Evolutionary conservation across 2,888 invertebrate genomes (phyloP), one percentile per base, ranked within the genome.

Genomic region (Syritta pipiens): DNA sequence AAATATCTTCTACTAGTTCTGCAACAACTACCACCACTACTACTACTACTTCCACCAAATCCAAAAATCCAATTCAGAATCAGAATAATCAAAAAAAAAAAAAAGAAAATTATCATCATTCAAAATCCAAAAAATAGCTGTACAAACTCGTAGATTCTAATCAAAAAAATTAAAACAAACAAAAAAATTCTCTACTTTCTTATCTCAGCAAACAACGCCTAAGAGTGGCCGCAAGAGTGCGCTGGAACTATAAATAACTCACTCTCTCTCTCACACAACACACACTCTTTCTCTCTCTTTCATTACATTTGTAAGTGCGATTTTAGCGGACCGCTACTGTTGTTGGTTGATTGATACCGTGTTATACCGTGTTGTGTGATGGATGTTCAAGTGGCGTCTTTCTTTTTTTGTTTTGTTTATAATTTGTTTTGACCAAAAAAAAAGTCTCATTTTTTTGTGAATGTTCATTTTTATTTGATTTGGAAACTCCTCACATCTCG

Each of bases 261-360:
- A 65, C 59, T 59, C 67, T 55, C 63, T 59, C 57, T 53, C 44
- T 55, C 62, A 62, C 79, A 30, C 57, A 57, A 59, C 59, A 53
- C 44, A 67, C 55, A 46, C 53, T 44, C 60, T 17, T 37, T 63
- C 37, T 75, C 84, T 85, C 85, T 84, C 83, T 83, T 83, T 86
- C 87, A 85, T 86, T 85, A 87, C 88, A 89, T 88, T 89, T 89
- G 89, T 89, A 89, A 89, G 89, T 89, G 84, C 81, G 59, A 81
- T 46, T 44, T 30, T 42, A 49, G 48, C 44, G 42, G 68, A 37
- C 69, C 65, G 71, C 59, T 71, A 71, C 65, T 76, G 60, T n/a
- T n/a, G n/a, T 81, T 69, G 59, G 24, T 69, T 74, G 51, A 59
- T 63, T 74, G n/a, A n/a, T n/a, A 46, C 65, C 59, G 37, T 74